A percentile compares a stretch with the other conserved stretches of the same genome.
Evolutionary conservation across 2,797 vertebrate species (phyloP).

Genomic region (Smutsia temminckii): DNA sequence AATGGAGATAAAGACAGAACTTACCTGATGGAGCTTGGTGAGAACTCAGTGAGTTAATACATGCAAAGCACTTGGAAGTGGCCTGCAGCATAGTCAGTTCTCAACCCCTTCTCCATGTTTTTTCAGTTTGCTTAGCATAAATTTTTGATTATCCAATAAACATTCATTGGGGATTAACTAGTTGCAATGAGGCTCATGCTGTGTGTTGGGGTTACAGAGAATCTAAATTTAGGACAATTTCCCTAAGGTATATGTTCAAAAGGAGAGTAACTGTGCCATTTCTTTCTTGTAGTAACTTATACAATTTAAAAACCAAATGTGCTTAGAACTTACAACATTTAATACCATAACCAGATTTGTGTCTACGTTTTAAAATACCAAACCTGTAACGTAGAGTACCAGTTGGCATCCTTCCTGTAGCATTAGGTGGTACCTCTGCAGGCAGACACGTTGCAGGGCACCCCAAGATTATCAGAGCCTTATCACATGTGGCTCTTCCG

Average conservation of each 20-base stretch:
- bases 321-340: background rate
- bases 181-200: background rate
- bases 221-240: background rate
- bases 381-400: background rate
- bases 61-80: background rate
- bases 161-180: background rate
- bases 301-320: background rate
- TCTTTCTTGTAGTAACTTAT: background rate
- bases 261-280: background rate
- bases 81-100: background rate
- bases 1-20: background rate
- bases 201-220: background rate
- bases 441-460: background rate
- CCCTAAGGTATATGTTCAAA: background rate
- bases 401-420: background rate
- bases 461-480: background rate
- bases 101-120: background rate
- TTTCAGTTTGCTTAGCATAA: background rate
- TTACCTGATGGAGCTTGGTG: background rate
- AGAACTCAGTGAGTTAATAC: background rate
- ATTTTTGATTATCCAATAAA: background rate
- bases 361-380: background rate
- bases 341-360: background rate
- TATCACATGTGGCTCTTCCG: background rate
- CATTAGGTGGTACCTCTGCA: background rate